These are phyloP conservation scores for Ips typographus DNA, from an alignment of 1,140 invertebrate genomes.

Conservation along the genomic window DNA sequence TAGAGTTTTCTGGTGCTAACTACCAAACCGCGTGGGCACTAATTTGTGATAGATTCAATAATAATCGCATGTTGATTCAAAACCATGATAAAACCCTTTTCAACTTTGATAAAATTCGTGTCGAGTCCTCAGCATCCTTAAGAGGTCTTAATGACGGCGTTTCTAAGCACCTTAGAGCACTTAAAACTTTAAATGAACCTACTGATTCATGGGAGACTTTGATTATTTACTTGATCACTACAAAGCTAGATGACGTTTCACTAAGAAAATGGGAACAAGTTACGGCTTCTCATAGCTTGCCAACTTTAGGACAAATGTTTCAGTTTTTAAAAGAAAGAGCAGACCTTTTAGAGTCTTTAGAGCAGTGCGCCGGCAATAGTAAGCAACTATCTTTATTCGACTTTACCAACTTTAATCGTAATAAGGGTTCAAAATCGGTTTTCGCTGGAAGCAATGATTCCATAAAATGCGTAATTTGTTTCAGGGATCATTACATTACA, in stretches of 20 bases:
- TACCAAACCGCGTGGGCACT: conserved; percentile 44
- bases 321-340: neutral
- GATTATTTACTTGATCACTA: conserved; percentile 31
- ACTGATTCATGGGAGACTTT: conserved; percentile 37
- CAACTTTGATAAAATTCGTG: conserved; percentile 27
- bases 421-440: neutral
- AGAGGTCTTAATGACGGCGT: conserved; percentile 28
- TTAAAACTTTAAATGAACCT: conserved; percentile 35
- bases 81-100: conserved; percentile 37
- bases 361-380: neutral
- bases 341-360: no score
- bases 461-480: neutral
- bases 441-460: neutral
- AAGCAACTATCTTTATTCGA: neutral
- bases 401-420: neutral
- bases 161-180: conserved; percentile 33
- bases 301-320: neutral
- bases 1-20: conserved; percentile 39
- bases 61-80: conserved; percentile 36
- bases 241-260: conserved; percentile 37
- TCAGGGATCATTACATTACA: neutral
- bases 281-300: neutral
- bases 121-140: conserved; percentile 25
- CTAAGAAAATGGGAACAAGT: conserved; percentile 36
- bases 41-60: conserved; percentile 44